Conservation (phyloP, 2,797 vertebrate species). For the Eulemur mongoz region DNA sequence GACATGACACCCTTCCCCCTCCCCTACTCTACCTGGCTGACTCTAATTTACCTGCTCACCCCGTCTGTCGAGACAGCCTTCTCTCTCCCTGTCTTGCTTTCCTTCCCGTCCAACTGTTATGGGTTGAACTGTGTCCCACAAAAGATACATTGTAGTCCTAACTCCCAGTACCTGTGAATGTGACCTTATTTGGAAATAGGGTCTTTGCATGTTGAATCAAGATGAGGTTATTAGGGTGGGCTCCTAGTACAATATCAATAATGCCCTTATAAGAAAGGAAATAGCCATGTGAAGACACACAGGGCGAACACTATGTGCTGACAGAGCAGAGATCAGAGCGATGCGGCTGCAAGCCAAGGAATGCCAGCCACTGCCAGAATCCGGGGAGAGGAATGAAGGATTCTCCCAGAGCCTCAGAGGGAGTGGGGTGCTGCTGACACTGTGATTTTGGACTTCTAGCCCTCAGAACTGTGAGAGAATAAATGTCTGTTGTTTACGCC, state of each 20-base stretch:
- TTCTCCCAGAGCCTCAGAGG: neutral
- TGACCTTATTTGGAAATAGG: neutral
- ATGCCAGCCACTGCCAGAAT: neutral
- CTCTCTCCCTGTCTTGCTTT: neutral
- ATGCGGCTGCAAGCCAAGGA: neutral
- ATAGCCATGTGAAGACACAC: no score
- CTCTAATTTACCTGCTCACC: neutral
- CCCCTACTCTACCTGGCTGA: neutral
- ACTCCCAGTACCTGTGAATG: neutral
- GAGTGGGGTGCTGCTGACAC: neutral
- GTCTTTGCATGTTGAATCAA: neutral
- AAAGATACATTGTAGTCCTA: neutral
- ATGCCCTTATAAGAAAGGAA: neutral
- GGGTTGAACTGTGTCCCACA: neutral
- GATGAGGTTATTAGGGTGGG: neutral
- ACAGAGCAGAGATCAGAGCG: neutral
- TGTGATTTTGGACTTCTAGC: neutral
- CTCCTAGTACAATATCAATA: neutral
- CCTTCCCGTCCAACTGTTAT: neutral
- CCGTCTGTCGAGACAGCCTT: neutral
- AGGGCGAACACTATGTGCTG: neutral
- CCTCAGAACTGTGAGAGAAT: neutral
- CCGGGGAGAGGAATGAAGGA: neutral
- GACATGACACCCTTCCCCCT: neutral
- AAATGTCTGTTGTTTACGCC: neutral